Conservation (phyloP, 2,888 invertebrate species). For the Heliconius hortense region DNA sequence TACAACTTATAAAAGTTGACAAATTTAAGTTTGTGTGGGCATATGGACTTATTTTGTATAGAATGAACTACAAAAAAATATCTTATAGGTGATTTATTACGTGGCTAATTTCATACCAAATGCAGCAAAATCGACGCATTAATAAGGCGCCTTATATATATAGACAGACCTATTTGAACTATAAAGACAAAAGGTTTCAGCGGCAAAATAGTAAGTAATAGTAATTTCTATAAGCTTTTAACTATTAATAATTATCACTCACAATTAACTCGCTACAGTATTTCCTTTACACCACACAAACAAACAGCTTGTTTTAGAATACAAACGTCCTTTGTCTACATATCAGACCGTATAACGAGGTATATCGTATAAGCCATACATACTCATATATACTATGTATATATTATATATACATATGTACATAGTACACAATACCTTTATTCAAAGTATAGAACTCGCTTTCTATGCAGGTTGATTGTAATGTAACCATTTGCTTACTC, state of each 20-base stretch:
- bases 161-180: too few species aligned
- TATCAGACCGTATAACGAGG: conserved; percentile 42
- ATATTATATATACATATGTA: conserved; percentile 4
- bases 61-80: too few species aligned
- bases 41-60: too few species aligned
- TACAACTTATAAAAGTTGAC: too few species aligned
- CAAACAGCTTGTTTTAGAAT: conserved; percentile 45
- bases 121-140: too few species aligned
- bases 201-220: background rate
- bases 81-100: too few species aligned
- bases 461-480: background rate
- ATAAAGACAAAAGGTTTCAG: too few species aligned
- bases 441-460: background rate
- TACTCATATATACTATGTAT: background rate
- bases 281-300: conserved; percentile 25
- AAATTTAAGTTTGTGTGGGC: too few species aligned
- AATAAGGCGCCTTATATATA: too few species aligned
- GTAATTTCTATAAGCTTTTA: background rate
- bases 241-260: background rate
- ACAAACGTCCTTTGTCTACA: conserved; percentile 45
- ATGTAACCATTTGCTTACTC: conserved; percentile 3
- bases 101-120: too few species aligned
- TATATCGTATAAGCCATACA: conserved; percentile 40
- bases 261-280: conserved; percentile 7
- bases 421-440: background rate